These are phyloP conservation scores for Alcedo quadribrachys DNA, from an alignment of 2,797 vertebrate species.

Conservation along the genomic window DNA sequence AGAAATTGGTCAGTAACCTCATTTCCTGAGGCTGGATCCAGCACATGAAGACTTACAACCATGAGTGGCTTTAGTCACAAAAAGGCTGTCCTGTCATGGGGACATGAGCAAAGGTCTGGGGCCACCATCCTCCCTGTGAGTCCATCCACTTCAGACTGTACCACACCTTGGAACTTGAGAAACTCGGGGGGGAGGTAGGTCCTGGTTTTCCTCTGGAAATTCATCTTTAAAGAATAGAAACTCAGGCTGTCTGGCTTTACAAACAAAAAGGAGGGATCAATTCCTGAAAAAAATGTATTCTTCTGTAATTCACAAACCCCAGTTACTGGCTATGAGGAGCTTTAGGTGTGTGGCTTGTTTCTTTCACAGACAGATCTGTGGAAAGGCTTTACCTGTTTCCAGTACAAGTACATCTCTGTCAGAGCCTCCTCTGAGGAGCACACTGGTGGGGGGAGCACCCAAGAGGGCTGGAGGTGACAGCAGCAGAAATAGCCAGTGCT, in stretches of 20 bases:
- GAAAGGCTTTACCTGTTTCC: background rate
- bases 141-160: background rate
- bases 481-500: background rate
- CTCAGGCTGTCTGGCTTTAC: background rate
- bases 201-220: background rate
- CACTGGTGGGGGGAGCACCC: rapidly evolving
- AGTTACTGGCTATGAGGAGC: background rate
- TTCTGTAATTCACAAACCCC: background rate
- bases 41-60: background rate
- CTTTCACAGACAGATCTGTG: background rate
- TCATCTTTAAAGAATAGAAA: background rate
- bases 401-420: background rate
- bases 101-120: background rate
- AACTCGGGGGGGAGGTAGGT: background rate
- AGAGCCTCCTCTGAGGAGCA: background rate
- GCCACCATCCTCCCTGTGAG: background rate
- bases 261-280: background rate
- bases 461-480: background rate
- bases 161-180: background rate
- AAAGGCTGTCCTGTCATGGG: background rate
- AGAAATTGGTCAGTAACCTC: background rate
- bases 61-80: rapidly evolving
- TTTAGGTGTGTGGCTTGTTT: background rate
- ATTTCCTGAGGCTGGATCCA: background rate
- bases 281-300: background rate